phyloP scores from a whole-genome alignment of 2,888 invertebrate species.

The Neoaliturus tenellus region DNA sequence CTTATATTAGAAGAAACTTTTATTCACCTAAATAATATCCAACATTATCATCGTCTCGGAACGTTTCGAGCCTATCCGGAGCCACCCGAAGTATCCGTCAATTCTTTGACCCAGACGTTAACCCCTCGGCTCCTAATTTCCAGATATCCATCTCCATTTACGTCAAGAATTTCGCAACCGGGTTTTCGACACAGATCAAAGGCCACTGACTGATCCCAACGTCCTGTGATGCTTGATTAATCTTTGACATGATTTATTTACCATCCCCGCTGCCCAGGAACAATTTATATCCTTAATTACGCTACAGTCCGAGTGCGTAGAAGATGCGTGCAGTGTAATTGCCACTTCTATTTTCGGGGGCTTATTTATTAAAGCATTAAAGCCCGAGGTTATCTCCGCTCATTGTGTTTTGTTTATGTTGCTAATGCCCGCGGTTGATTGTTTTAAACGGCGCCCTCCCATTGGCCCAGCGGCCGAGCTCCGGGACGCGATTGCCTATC shows the following conservation, averaged over 20 bases:
- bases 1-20: no score
- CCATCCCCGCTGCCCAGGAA: background rate
- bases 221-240: conserved; percentile 28
- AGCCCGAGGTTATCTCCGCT: conserved; percentile 15
- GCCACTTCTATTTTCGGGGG: conserved; percentile 16
- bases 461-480: background rate
- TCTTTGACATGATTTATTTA: conserved; percentile 39
- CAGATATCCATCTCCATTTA: conserved; percentile 36
- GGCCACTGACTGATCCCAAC: conserved; percentile 17
- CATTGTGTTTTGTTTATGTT: conserved; percentile 47
- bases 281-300: conserved; percentile 50
- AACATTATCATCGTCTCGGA: no score
- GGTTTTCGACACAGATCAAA: conserved; percentile 3
- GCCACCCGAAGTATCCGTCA: background rate
- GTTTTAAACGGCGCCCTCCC: conserved; percentile 27
- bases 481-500: background rate
- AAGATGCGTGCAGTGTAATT: conserved; percentile 11
- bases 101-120: background rate
- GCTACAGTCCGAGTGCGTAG: background rate
- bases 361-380: conserved; percentile 31
- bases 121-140: background rate
- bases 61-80: background rate
- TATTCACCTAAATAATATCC: no score
- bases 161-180: conserved; percentile 17
- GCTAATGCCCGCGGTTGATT: conserved; percentile 40